Percentiles rank a stretch among this genome's conserved stretches.
These are phyloP conservation scores for Microplitis manilae DNA, from an alignment of 2,888 invertebrate genomes.

Conservation along the genomic window DNA sequence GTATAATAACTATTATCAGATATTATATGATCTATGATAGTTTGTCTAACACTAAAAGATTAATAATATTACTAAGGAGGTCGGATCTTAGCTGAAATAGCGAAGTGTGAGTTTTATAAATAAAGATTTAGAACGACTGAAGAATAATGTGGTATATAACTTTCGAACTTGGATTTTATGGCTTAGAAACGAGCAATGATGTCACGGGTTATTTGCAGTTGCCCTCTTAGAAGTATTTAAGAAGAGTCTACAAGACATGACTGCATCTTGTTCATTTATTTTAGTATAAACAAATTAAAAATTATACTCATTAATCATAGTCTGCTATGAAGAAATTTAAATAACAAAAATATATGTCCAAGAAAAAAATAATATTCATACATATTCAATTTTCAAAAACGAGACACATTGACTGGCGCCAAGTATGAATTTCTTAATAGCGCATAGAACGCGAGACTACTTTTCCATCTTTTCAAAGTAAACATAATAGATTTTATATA, in stretches of 20 bases:
- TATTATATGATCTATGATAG: not conserved
- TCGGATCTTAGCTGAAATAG: constrained; percentile 34
- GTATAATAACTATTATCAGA: not conserved
- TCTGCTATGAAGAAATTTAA: too few relatives aligned
- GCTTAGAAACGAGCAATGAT: constrained; percentile 55
- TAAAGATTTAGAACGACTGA: constrained; percentile 3
- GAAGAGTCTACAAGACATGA: not conserved
- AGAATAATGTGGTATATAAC: constrained; percentile 4
- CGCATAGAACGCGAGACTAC: too few relatives aligned
- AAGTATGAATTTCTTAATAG: too few relatives aligned
- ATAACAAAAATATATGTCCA: too few relatives aligned
- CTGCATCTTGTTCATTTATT: not conserved
- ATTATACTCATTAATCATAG: not conserved
- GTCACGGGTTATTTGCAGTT: constrained; percentile 57
- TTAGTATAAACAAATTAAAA: not conserved
- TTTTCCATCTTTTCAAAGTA: too few relatives aligned
- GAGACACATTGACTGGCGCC: too few relatives aligned
- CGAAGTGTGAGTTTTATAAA: constrained; percentile 20
- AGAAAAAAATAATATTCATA: too few relatives aligned
- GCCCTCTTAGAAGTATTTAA: constrained; percentile 2
- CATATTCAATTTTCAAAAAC: too few relatives aligned
- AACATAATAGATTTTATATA: too few relatives aligned
- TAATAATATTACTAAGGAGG: not conserved
- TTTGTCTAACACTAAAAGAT: not conserved
- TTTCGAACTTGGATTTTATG: constrained; percentile 35